Base-by-base conservation (phyloP, 2,113 vertebrate genomes). In the Peromyscus californicus region DNA sequence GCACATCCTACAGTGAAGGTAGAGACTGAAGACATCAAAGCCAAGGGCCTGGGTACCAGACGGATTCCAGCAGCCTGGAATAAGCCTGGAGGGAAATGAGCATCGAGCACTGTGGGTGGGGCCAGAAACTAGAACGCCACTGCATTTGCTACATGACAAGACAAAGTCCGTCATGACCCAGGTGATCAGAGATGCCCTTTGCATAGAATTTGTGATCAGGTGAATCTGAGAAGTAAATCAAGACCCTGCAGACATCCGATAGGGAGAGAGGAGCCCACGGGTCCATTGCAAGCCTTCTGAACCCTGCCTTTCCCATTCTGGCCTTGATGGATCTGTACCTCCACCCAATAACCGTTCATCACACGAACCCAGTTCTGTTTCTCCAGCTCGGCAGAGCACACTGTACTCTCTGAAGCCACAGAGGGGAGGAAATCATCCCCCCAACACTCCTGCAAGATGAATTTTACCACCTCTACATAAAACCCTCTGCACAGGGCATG, bases 401-500 rank as follows among this genome's bases (percentile, higher is more conserved):
- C 57, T 72, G 59, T 78, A 82, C 72, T 79, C 72, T 95, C 91
- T 94, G 90, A 85, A 96, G 88, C 78, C 83, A 84, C 95, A 76
- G 82, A 96, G 21, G 57, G 48, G 79, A 95, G 87, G 92, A 97
- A 94, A 75, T 76, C 89, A 76, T 63, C 17, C 39, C 69, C 83
- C 51, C 29, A 17, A 24, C n/a, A 59, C 75, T 70, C 33, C 74
- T 80, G 9, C 29, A 7, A 89, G 94, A 91, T 97, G 91, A 95
- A 96, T 94, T 95, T 63, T 94, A 45, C 93, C n/a, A 84, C 86
- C 69, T 96, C 91, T 67, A 48, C 67, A 42, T 31, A 94, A 96
- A 91, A 70, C 54, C 31, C 67, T 79, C 48, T 70, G 78, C 88
- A 78, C 8, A 21, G 76, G 67, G 39, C 93, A 76, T 76, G 45